Evolutionary conservation across 2,888 invertebrate genomes (phyloP).

Genomic region (Idaea dimidiata): DNA sequence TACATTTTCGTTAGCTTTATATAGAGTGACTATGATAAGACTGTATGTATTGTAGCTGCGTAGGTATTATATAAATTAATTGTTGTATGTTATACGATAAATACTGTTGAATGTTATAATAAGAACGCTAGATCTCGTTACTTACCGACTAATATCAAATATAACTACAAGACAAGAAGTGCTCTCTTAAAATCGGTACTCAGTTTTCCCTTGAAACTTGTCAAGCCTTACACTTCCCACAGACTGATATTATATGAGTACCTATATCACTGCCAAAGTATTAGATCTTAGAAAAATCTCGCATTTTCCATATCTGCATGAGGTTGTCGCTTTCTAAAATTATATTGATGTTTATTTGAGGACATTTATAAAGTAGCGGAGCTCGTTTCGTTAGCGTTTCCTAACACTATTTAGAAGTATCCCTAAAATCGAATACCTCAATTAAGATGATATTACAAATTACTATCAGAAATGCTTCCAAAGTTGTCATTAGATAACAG

Average conservation of each 20-base stretch:
- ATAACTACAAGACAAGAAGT: slow-evolving; percentile 17
- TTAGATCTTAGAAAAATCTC: slow-evolving; percentile 48
- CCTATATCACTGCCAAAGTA: slow-evolving; percentile 72
- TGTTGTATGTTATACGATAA: slow-evolving; percentile 45
- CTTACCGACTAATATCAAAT: slow-evolving; percentile 45
- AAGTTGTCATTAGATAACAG: slow-evolving; percentile 40
- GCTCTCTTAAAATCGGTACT: slow-evolving; percentile 12
- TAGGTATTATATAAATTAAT: slow-evolving; percentile 42
- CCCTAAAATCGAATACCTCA: slow-evolving; percentile 3
- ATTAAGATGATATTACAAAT: slow-evolving; percentile 2
- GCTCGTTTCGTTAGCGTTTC: background rate
- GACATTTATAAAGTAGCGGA: slow-evolving; percentile 9
- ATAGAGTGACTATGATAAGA: slow-evolving; percentile 61
- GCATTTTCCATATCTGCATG: slow-evolving; percentile 20
- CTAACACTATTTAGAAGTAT: background rate
- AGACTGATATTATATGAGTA: slow-evolving; percentile 66
- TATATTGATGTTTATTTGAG: slow-evolving; percentile 9
- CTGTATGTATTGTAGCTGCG: slow-evolving; percentile 55
- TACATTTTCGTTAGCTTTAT: slow-evolving; percentile 52
- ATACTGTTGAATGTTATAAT: slow-evolving; percentile 52
- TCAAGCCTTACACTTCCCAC: slow-evolving; percentile 31
- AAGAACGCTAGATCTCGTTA: slow-evolving; percentile 76
- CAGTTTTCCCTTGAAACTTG: slow-evolving; percentile 26
- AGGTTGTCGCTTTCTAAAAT: slow-evolving; percentile 10
- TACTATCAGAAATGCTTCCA: slow-evolving; percentile 34